Conservation (phyloP, 1,140 invertebrate species). For the Eciton burchellii region DNA sequence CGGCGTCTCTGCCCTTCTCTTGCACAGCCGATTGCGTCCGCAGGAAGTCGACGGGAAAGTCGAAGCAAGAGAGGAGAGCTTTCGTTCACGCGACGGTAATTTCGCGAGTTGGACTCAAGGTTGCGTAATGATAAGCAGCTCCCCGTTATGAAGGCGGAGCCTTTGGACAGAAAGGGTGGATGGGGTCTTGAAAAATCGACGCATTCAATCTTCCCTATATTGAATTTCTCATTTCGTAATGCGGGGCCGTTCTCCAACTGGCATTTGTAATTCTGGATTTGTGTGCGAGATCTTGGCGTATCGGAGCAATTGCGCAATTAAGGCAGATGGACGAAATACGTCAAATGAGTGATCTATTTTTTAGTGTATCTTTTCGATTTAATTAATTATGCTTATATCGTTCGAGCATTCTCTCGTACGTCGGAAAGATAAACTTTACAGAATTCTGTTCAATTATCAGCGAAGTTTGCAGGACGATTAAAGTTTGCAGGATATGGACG, state of each 20-base stretch:
- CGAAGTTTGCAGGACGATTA: constrained; percentile 73
- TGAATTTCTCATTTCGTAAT: background rate
- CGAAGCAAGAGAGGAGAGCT: constrained; percentile 53
- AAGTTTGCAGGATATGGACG: too few species aligned
- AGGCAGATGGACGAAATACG: too few species aligned
- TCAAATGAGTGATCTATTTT: too few species aligned
- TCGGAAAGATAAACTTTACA: constrained; percentile 14
- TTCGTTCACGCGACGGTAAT: constrained; percentile 70
- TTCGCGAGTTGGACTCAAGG: constrained; percentile 57
- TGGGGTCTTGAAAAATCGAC: background rate
- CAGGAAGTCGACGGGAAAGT: constrained; percentile 67
- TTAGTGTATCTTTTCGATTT: background rate
- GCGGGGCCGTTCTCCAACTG: background rate
- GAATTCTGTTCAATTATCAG: constrained; percentile 72
- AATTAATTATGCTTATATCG: constrained; percentile 1
- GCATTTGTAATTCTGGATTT: background rate
- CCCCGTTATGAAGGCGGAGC: background rate
- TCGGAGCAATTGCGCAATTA: too few species aligned
- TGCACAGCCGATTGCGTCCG: constrained; percentile 61
- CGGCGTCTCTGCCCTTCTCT: constrained; percentile 31
- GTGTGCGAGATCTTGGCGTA: background rate
- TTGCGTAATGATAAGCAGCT: constrained; percentile 42
- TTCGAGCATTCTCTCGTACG: constrained; percentile 13
- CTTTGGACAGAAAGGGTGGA: background rate
- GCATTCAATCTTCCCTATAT: background rate